These are phyloP conservation scores for Aldabrachelys gigantea DNA, from an alignment of 2,113 vertebrate genomes.

Conservation along the genomic window DNA sequence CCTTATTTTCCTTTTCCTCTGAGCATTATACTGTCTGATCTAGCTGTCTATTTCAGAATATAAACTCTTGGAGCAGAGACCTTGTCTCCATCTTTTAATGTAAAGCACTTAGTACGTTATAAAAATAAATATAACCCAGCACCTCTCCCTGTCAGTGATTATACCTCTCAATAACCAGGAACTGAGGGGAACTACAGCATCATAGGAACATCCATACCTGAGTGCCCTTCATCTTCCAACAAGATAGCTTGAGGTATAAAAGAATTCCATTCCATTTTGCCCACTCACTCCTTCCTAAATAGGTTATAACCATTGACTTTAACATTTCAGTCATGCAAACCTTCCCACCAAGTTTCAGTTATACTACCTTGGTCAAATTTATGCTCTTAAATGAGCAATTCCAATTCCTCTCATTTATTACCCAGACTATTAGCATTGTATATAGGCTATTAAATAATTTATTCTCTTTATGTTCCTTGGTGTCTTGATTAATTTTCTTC, in stretches of 20 bases:
- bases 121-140: background rate
- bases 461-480: background rate
- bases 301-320: background rate
- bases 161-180: background rate
- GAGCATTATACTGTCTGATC: background rate
- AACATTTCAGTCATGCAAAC: background rate
- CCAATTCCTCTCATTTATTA: background rate
- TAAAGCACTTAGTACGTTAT: background rate
- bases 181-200: background rate
- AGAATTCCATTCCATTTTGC: background rate
- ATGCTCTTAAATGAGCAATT: background rate
- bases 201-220: background rate
- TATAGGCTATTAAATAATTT: background rate
- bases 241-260: background rate
- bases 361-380: background rate
- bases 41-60: background rate
- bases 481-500: background rate
- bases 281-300: background rate
- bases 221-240: background rate
- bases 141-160: background rate
- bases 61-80: background rate
- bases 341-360: background rate
- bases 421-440: background rate
- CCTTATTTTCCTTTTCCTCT: background rate
- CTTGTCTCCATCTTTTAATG: background rate